These are phyloP conservation scores for Aphaenogaster rudis DNA, from an alignment of 1,140 invertebrate species.

Conservation along the genomic window DNA sequence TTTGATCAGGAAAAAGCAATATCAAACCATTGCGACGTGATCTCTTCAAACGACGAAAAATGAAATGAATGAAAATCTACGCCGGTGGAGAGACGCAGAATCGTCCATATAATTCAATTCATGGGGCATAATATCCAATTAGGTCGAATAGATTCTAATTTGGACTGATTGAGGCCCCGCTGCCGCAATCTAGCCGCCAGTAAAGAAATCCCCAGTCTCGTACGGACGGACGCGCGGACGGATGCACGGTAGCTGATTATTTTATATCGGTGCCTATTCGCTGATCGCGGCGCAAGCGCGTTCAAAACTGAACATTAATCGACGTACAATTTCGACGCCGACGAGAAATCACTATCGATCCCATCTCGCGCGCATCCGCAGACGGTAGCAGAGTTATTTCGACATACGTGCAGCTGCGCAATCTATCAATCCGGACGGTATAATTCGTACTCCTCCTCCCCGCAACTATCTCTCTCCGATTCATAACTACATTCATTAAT, in stretches of 20 bases:
- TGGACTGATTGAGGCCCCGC: constrained; percentile 79
- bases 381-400: constrained; percentile 38
- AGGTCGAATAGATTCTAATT: constrained; percentile 84
- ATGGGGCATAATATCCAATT: constrained; percentile 82
- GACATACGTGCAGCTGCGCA: constrained; percentile 35
- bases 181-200: constrained; percentile 70
- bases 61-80: constrained; percentile 17
- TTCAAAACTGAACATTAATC: constrained; percentile 45
- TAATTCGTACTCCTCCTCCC: constrained; percentile 10
- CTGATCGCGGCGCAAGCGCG: constrained; percentile 4
- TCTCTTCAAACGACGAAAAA: too few relatives aligned
- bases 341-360: constrained; percentile 45
- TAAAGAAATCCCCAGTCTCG: constrained; percentile 74
- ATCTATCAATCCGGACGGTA: constrained; percentile 22
- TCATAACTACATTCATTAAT: constrained; percentile 40
- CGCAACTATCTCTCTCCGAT: not conserved
- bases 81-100: constrained; percentile 33
- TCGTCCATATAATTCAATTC: constrained; percentile 77
- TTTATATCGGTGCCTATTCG: constrained; percentile 71
- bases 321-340: constrained; percentile 31
- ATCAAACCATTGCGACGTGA: too few relatives aligned
- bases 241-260: constrained; percentile 80
- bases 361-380: constrained; percentile 27
- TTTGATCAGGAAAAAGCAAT: too few relatives aligned
- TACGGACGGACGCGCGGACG: constrained; percentile 11